Percentiles rank a stretch among this genome's conserved stretches.
Conservation (phyloP, 2,888 invertebrate genomes). For the Drosophila peninsularis region DNA sequence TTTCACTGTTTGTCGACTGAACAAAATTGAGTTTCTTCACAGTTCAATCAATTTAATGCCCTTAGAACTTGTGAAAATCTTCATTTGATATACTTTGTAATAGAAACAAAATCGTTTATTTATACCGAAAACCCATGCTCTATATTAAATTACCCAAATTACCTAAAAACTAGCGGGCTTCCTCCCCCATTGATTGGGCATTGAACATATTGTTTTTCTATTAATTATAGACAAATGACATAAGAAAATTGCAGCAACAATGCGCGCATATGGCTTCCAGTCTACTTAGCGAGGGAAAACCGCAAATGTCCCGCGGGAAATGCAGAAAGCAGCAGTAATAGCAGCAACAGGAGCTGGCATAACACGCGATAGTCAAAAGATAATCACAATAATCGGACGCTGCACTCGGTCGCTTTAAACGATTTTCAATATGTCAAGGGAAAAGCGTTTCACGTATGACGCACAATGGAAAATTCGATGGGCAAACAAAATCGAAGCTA, state of each 20-base stretch:
- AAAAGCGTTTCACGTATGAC: slow-evolving; percentile 54
- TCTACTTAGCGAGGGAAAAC: slow-evolving; percentile 33
- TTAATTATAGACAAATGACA: slow-evolving; percentile 68
- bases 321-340: slow-evolving; percentile 22
- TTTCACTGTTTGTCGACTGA: too few species aligned
- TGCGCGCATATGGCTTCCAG: slow-evolving; percentile 78
- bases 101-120: background rate
- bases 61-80: background rate
- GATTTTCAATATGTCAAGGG: slow-evolving; percentile 72
- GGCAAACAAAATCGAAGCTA: slow-evolving; percentile 41
- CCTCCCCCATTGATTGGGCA: slow-evolving; percentile 44
- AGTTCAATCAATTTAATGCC: too few species aligned
- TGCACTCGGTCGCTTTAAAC: slow-evolving; percentile 75
- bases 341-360: slow-evolving; percentile 20
- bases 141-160: slow-evolving; percentile 3
- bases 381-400: slow-evolving; percentile 81
- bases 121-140: background rate
- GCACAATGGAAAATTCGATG: slow-evolving; percentile 67
- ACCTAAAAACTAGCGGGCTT: slow-evolving; percentile 12
- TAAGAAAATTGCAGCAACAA: slow-evolving; percentile 57
- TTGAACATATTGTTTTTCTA: slow-evolving; percentile 80
- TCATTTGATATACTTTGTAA: background rate
- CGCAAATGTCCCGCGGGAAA: slow-evolving; percentile 72
- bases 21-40: too few species aligned
- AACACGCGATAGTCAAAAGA: slow-evolving; percentile 68